Percentiles rank a stretch among this genome's conserved stretches.
These are phyloP conservation scores for Limosa lapponica DNA, from an alignment of 2,797 vertebrate species.

Conservation along the genomic window DNA sequence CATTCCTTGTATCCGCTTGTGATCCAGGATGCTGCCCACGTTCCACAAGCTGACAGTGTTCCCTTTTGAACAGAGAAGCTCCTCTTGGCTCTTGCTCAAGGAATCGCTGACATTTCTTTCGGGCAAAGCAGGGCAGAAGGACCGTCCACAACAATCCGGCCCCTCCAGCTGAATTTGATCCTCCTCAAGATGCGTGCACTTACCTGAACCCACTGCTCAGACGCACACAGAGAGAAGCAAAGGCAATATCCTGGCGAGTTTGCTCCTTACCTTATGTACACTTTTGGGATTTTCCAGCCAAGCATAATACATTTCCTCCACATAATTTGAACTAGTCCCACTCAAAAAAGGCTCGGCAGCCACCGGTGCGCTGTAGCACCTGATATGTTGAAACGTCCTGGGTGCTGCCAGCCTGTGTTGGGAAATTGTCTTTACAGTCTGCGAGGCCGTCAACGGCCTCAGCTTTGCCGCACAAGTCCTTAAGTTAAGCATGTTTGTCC, in stretches of 20 bases:
- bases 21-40: neutral
- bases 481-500: slow-evolving; percentile 89
- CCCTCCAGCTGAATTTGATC: neutral
- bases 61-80: neutral
- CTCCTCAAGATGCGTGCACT: neutral
- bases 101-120: neutral
- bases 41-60: neutral
- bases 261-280: slow-evolving; percentile 92
- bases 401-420: slow-evolving; percentile 71
- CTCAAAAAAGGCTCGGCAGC: slow-evolving; percentile 91
- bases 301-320: slow-evolving; percentile 96
- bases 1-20: neutral
- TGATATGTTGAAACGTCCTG: slow-evolving; percentile 84
- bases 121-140: neutral
- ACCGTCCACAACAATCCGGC: neutral
- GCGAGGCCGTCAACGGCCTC: slow-evolving; percentile 84
- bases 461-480: slow-evolving; percentile 89
- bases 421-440: slow-evolving; percentile 80
- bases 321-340: slow-evolving; percentile 93
- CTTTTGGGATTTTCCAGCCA: slow-evolving; percentile 95
- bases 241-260: neutral
- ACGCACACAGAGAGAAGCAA: neutral
- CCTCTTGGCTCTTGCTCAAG: neutral
- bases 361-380: slow-evolving; percentile 82
- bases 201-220: slow-evolving; percentile 55